These are phyloP conservation scores for Euspilapteryx auroguttella DNA, from an alignment of 2,888 invertebrate species.

Conservation along the genomic window DNA sequence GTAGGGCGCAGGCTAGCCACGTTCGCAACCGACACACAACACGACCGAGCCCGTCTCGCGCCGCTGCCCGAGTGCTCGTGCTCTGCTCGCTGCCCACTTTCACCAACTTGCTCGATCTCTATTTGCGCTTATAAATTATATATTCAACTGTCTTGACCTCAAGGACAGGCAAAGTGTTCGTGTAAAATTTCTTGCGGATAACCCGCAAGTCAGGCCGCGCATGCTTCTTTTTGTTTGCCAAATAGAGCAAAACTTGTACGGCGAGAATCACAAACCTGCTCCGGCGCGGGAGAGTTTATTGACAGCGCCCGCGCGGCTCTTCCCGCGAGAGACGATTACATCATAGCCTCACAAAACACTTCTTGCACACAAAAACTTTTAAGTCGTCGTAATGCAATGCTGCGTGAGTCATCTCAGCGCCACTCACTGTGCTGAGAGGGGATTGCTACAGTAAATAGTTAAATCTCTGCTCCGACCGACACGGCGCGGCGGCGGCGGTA, in stretches of 20 bases:
- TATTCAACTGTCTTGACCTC: constrained; percentile 32
- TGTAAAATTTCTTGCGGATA: constrained; percentile 5
- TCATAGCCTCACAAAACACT: too few relatives aligned
- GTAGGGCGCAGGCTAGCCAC: constrained; percentile 12
- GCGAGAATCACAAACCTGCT: constrained; percentile 35
- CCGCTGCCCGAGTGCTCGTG: constrained; percentile 44
- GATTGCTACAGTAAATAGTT: too few relatives aligned
- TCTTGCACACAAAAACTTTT: too few relatives aligned
- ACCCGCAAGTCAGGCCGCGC: constrained; percentile 9
- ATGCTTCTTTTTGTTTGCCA: constrained; percentile 14
- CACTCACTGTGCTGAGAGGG: too few relatives aligned
- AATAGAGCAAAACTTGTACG: constrained; percentile 25
- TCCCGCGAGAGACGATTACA: too few relatives aligned
- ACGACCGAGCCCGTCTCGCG: constrained; percentile 50
- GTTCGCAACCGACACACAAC: constrained; percentile 44
- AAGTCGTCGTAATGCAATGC: too few relatives aligned
- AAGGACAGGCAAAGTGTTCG: constrained; percentile 4
- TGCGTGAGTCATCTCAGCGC: too few relatives aligned
- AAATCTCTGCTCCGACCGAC: too few relatives aligned
- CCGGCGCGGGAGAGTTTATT: constrained; percentile 52
- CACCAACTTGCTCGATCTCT: constrained; percentile 18
- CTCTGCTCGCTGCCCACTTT: constrained; percentile 36
- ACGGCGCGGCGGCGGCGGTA: too few relatives aligned
- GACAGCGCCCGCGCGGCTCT: constrained; percentile 50
- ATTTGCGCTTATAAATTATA: constrained; percentile 19